Conservation (phyloP, 2,888 invertebrate species). For the Cecidostiba fungosa region DNA sequence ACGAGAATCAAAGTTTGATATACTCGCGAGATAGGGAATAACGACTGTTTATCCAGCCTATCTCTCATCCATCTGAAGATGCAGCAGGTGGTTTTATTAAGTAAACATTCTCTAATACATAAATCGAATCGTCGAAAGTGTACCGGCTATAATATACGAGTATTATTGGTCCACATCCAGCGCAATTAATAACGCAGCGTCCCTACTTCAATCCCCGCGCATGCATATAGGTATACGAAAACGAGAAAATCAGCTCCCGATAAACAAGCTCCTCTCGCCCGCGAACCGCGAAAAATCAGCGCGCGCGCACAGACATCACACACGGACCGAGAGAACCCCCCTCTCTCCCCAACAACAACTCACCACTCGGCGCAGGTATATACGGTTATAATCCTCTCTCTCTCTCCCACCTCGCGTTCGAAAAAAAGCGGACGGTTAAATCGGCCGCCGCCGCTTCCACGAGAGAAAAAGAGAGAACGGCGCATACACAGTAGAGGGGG, state of each 20-base stretch:
- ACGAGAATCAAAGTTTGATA: neutral
- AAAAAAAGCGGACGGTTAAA: constrained; percentile 50
- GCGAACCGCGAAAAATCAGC: constrained; percentile 9
- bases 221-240: neutral
- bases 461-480: neutral
- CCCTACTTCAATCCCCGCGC: neutral
- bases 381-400: constrained; percentile 36
- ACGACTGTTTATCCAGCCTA: neutral
- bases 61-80: neutral
- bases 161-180: too few species aligned
- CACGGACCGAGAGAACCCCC: neutral
- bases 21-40: neutral
- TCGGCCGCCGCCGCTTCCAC: neutral
- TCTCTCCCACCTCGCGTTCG: constrained; percentile 9
- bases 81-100: neutral
- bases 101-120: neutral
- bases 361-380: neutral
- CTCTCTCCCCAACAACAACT: neutral
- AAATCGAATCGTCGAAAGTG: neutral
- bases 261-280: constrained; percentile 1
- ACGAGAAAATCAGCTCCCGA: neutral
- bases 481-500: neutral
- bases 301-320: neutral
- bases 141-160: neutral
- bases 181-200: neutral